A percentile compares a stretch with the other conserved stretches of the same genome.
Conservation (phyloP, 2,888 invertebrate genomes). For the Malacosoma neustria region DNA sequence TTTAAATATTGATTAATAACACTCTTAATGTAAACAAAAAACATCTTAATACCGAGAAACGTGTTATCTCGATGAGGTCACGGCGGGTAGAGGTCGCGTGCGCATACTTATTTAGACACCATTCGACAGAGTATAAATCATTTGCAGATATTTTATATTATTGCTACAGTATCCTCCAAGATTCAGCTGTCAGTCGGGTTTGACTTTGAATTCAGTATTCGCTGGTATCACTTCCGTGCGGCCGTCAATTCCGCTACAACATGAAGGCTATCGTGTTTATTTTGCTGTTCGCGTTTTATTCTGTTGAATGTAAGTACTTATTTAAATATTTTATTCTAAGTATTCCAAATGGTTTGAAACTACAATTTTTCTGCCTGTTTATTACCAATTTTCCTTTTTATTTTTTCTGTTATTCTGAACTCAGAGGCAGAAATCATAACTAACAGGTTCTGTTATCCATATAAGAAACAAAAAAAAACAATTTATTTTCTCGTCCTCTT, state of each 20-base stretch:
- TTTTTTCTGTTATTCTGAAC: no score
- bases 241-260: conserved; percentile 19
- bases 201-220: not conserved
- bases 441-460: no score
- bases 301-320: conserved; percentile 47
- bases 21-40: conserved; percentile 17
- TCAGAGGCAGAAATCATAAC: no score
- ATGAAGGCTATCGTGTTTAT: conserved; percentile 43
- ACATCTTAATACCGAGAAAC: conserved; percentile 26
- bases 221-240: conserved; percentile 8
- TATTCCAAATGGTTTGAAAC: no score
- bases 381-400: no score
- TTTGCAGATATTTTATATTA: no score
- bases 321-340: conserved; percentile 5
- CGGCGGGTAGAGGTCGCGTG: conserved; percentile 36
- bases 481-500: no score
- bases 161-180: no score
- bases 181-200: no score
- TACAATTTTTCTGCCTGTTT: no score
- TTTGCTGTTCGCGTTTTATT: conserved; percentile 41
- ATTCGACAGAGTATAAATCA: conserved; percentile 4
- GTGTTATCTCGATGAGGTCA: conserved; percentile 49
- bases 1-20: not conserved
- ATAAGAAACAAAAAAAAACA: no score
- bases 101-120: conserved; percentile 7